Percentiles rank a stretch among this genome's conserved stretches.
These are phyloP conservation scores for Neoaliturus tenellus DNA, from an alignment of 2,888 invertebrate species.

Conservation along the genomic window DNA sequence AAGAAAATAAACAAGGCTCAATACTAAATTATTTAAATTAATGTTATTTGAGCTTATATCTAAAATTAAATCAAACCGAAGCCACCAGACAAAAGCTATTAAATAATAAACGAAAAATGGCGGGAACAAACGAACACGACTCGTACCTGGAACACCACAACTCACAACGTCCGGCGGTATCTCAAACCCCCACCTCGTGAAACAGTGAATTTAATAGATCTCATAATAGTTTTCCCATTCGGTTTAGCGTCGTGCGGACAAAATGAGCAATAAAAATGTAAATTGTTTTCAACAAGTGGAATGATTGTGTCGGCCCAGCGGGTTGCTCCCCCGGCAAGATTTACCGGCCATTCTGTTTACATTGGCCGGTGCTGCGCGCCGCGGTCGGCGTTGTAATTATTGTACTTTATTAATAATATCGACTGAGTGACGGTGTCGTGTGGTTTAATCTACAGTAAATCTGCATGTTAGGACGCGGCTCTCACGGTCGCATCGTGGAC, in stretches of 20 bases:
- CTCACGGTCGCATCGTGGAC: background rate
- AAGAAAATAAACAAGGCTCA: too few relatives aligned
- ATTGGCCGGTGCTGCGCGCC: slow-evolving; percentile 49
- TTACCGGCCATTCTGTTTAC: slow-evolving; percentile 52
- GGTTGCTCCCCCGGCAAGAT: slow-evolving; percentile 46
- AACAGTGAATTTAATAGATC: slow-evolving; percentile 53
- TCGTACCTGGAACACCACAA: background rate
- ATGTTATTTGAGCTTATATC: too few relatives aligned
- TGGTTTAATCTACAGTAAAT: slow-evolving; percentile 53
- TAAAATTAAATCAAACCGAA: too few relatives aligned
- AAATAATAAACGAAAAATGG: background rate
- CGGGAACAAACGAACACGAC: background rate
- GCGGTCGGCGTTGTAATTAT: slow-evolving; percentile 57
- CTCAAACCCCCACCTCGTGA: background rate
- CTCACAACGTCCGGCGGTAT: slow-evolving; percentile 21
- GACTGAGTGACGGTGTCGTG: slow-evolving; percentile 26
- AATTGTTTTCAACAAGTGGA: slow-evolving; percentile 59
- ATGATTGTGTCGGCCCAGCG: slow-evolving; percentile 55
- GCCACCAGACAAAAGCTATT: background rate
- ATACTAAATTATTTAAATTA: too few relatives aligned
- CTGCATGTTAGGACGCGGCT: slow-evolving; percentile 23
- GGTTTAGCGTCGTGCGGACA: slow-evolving; percentile 41
- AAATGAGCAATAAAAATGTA: slow-evolving; percentile 62
- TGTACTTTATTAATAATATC: slow-evolving; percentile 56
- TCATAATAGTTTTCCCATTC: slow-evolving; percentile 55